Evolutionary conservation across 2,113 vertebrate genomes (phyloP), one percentile per base, ranked within the genome.

Genomic region (Peromyscus californicus): DNA sequence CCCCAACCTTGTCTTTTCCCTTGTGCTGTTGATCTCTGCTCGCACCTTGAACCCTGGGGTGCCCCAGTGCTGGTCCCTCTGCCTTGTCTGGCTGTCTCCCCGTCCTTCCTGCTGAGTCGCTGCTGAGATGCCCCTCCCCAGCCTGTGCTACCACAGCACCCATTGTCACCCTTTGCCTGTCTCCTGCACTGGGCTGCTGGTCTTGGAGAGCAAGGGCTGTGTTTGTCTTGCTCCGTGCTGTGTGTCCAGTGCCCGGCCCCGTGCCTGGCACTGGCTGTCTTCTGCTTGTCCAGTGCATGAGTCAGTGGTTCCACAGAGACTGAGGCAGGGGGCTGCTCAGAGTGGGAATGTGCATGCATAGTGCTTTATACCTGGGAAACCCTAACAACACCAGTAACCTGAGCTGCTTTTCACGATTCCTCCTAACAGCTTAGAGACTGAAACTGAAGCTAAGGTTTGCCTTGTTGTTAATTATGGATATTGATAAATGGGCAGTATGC

Each of bases 371-470:
- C 76, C 7, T 89, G 87, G 85, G 89, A 94, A 93, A 90, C 17
- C 83, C 72, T 86, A 87, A 63, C 82, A 95, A 93, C 96, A 80
- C 87, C 90, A 86, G 70, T 94, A 94, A 17, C 31, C 67, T 88
- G 24, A 92, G 29, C 91, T 86, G 54, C 2, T 95, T 90, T 95
- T 89, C 9, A 19, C 36, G 69, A 90, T 95, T 93, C 48, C 39
- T 93, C 63, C 82, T 57, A 89, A 96, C 36, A 76, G 42, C 74
- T 96, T 57, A 92, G 78, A 94, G 89, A 90, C 92, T 93, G 90
- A 94, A 90, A 12, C 74, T 89, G 72, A 87, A 82, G 65, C 87
- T 85, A 84, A 90, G 74, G 63, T 31, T 92, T 88, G 48, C 82
- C 89, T 95, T 91, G 76, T 57, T n/a, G 5, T 82, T 91, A 85